Conservation (phyloP, 2,797 vertebrate species). For the Crenuchus spilurus region DNA sequence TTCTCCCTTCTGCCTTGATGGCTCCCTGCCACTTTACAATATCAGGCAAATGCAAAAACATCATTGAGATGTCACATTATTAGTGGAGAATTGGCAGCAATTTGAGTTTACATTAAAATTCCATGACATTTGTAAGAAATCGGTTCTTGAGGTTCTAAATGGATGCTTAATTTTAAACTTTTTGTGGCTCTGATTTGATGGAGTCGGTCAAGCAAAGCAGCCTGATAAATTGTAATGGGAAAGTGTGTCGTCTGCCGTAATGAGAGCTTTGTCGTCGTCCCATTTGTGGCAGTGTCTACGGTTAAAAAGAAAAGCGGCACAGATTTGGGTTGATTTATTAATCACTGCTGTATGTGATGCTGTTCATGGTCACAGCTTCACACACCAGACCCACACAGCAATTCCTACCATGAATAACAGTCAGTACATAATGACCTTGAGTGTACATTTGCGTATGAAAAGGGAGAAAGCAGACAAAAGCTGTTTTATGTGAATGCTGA, state of each 20-base stretch:
- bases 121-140: not conserved
- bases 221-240: constrained; percentile 28
- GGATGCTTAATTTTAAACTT: not conserved
- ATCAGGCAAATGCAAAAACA: too few relatives aligned
- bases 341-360: constrained; percentile 4
- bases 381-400: constrained; percentile 2
- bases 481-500: too few relatives aligned
- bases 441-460: too few relatives aligned
- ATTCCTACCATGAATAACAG: constrained; percentile 21
- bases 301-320: constrained; percentile 16
- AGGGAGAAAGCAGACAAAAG: too few relatives aligned
- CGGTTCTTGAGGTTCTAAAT: not conserved
- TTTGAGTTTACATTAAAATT: too few relatives aligned
- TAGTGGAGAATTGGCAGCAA: too few relatives aligned
- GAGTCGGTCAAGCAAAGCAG: constrained; percentile 10
- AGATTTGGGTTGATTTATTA: constrained; percentile 39
- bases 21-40: too few relatives aligned
- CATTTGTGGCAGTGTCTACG: constrained; percentile 12
- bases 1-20: too few relatives aligned
- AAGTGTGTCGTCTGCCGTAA: constrained; percentile 34
- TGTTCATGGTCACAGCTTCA: constrained; percentile 20
- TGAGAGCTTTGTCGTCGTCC: constrained; percentile 11
- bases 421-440: constrained; percentile 18
- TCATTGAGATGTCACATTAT: too few relatives aligned
- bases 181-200: too few relatives aligned